Base-by-base conservation (phyloP, 2,888 invertebrate species). In the Germaria angustata region DNA sequence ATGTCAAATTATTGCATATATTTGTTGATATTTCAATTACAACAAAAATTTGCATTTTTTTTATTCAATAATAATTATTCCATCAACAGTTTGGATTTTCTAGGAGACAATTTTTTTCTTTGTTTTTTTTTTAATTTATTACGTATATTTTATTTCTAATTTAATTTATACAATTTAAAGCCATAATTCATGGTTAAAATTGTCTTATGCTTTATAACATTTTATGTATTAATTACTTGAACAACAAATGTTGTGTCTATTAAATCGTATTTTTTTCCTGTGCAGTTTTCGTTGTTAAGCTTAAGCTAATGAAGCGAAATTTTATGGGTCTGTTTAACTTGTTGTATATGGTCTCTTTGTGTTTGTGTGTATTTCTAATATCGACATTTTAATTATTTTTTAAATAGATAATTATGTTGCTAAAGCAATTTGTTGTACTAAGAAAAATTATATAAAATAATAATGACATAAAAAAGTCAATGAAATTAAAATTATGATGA, bases 201-300 rank as follows among this genome's bases (percentile, higher is more conserved):
- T 66, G 66, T 59, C 57, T 82, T 75, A 75, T 55, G 59, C 71
- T 69, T 68, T 61, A 2, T 17, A 82, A 82, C 69, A 75, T 79
- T 82, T 68, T 71, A 82, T 82, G 79, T 82, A 75, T 82, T 82
- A 82, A 82, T 82, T 79, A 82, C 61, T 82, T 82, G 46, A 61
- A 76, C 79, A 82, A 66, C 59, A 71, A 65, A 44, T 65, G 11
- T 63, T 65, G 41, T 55, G 22, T 53, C 15, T 63, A 41, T 11
- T 15, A 28, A 20, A 7, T 15, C 7, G 11, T 57, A 6, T 15
- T 53, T 34, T 20, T 46, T 39, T 51, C 65, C 32, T 15, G n/a
- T 39, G 3, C 32, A 53, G 5, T 55, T 75, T 75, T 44, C 34
- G 41, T 65, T 55, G 61, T 49, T 32, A 32, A 63, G 41, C 68